These are phyloP conservation scores for Poeciliopsis turrubarensis DNA, from an alignment of 2,113 vertebrate species.

Conservation along the genomic window DNA sequence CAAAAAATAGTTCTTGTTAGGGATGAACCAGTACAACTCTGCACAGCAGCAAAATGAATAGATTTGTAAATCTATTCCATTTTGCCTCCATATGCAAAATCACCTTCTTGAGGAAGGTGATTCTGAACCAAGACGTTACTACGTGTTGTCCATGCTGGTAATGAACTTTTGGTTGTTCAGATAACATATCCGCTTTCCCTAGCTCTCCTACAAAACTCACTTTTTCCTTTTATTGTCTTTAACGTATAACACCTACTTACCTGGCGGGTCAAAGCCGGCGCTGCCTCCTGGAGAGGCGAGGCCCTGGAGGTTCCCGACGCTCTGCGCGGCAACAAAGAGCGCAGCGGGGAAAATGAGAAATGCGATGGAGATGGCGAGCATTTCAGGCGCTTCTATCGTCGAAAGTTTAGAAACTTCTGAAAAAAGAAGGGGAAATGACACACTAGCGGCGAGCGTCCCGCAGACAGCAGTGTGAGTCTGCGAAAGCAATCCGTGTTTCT, in stretches of 20 bases:
- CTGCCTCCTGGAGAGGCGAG: slow-evolving; percentile 38
- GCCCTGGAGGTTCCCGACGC: slow-evolving; percentile 53
- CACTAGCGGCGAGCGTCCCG: not conserved
- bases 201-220: not conserved
- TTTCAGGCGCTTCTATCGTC: slow-evolving; percentile 14
- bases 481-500: slow-evolving; percentile 63
- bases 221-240: not conserved
- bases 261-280: slow-evolving; percentile 52
- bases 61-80: too few species aligned
- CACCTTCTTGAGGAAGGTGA: too few species aligned
- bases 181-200: too few species aligned
- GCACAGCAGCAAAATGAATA: too few species aligned
- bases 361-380: slow-evolving; percentile 49
- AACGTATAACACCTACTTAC: slow-evolving; percentile 32
- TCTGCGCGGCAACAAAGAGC: slow-evolving; percentile 51
- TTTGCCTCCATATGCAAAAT: too few species aligned
- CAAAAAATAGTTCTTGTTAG: too few species aligned
- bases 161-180: too few species aligned
- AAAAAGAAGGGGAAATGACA: slow-evolving; percentile 11
- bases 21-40: too few species aligned
- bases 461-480: slow-evolving; percentile 31
- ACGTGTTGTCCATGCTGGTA: too few species aligned
- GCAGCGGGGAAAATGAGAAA: slow-evolving; percentile 53
- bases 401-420: slow-evolving; percentile 11
- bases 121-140: too few species aligned